Conservation (phyloP, 2,797 vertebrate genomes). For the Amniataba percoides region DNA sequence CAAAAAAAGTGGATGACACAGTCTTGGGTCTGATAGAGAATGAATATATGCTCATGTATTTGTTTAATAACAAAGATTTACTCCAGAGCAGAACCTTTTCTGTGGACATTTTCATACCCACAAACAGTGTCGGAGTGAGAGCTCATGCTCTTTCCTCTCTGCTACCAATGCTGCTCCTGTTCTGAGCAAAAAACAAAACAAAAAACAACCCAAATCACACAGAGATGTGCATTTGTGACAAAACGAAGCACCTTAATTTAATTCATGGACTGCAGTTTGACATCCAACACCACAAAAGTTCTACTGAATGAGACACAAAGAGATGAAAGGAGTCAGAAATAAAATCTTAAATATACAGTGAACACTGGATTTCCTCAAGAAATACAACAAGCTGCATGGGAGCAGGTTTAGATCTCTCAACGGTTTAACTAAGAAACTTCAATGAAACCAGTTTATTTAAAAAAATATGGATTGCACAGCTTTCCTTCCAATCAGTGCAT, state of each 20-base stretch:
- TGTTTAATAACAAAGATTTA: background rate
- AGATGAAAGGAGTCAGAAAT: too few relatives aligned
- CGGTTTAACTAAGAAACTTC: too few relatives aligned
- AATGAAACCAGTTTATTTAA: background rate
- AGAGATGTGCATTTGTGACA: background rate
- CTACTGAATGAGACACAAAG: background rate
- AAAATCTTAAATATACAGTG: background rate
- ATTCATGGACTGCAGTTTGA: background rate
- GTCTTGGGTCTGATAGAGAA: background rate
- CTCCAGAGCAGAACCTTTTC: background rate
- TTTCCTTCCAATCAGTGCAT: background rate
- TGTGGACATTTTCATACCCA: background rate
- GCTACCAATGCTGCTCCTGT: background rate
- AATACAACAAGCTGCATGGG: background rate
- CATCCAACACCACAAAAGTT: background rate
- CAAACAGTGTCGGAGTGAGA: constrained; percentile 32
- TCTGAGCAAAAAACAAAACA: background rate
- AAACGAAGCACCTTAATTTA: background rate
- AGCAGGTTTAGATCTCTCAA: background rate
- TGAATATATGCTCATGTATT: background rate
- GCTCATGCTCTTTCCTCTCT: background rate
- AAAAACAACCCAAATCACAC: background rate
- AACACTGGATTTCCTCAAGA: background rate
- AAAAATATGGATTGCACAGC: background rate
- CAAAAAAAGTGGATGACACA: background rate